Evolutionary conservation across 2,797 vertebrate species (phyloP), one percentile per base, ranked within the genome.

Genomic region (Neosalanx taihuensis): DNA sequence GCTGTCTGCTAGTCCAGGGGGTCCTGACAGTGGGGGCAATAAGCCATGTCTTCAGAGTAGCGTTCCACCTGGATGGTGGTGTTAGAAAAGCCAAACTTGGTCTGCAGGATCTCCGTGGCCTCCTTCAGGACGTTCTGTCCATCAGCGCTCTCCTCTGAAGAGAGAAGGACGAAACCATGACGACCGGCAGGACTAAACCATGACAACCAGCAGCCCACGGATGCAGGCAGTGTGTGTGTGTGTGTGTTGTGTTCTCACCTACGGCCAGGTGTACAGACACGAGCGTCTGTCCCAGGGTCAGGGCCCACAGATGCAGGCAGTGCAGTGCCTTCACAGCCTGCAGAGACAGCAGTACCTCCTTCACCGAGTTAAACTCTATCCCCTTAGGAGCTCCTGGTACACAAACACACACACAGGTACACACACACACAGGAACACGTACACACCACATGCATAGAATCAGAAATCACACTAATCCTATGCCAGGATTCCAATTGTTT

Each of bases 1-100:
- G 64, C 18, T 64, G 29, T 30, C 20, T 17, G 61, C 46, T 90
- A 98, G 90, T 94, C 92, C 0, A 58, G 60, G 12, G 95, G 95
- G 80, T 96, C 95, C 86, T 88, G 94, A 90, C 96, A 97, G 81
- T 87, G 92, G 51, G 37, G 81, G 79, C 97, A 99, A 84, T 89
- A 88, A 37, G 84, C 90, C 92, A 93, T 95, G 84, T 94, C 95
- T 0, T 95, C 93, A 20, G 46, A 88, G 87, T 96, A 95, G 60
- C 64, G 87, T 81, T 99, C 97, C 13, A 98, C 95, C 88, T 99
- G 97, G 81, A 99, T 93, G 10, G 97, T 97, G 85, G 94, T 92
- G 51, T 82, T 92, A 84, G 90, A 75, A 79, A 99, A 96, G 69
- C 95, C 95, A 10, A 98, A 98, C 84, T 93, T 95, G 81, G 87